Conservation (phyloP, 2,888 invertebrate genomes). For the Epirrita christyi region DNA sequence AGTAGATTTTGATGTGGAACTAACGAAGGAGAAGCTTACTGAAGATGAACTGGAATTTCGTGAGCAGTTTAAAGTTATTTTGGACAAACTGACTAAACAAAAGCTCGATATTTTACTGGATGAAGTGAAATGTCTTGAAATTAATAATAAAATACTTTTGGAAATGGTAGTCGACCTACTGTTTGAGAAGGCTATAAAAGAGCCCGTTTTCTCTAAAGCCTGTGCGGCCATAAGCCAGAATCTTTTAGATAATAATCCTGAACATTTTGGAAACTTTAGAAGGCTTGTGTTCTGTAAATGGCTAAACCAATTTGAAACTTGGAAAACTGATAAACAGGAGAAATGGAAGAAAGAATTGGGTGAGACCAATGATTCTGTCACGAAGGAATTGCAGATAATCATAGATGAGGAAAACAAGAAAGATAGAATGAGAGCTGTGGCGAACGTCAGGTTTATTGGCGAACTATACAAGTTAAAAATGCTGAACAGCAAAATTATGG, state of each 20-base stretch:
- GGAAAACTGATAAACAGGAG: too few relatives aligned
- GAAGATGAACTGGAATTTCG: conserved; percentile 87
- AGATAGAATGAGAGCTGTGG: conserved; percentile 92
- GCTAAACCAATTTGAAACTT: conserved; percentile 92
- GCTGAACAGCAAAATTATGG: conserved; percentile 94
- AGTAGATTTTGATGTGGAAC: conserved; percentile 17
- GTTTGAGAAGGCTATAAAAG: conserved; percentile 97
- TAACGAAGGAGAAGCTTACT: conserved; percentile 52
- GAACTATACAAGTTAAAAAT: conserved; percentile 96
- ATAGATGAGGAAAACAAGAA: conserved; percentile 91
- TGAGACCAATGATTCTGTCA: conserved; percentile 71
- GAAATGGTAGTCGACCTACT: conserved; percentile 94
- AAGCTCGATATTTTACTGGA: conserved; percentile 93
- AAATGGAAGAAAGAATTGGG: neutral
- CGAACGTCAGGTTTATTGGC: conserved; percentile 93
- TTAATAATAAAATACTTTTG: conserved; percentile 91
- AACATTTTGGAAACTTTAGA: conserved; percentile 87
- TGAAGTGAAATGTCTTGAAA: conserved; percentile 90
- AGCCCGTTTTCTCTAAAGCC: conserved; percentile 95
- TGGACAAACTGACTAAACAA: conserved; percentile 90
- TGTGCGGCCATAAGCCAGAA: conserved; percentile 95
- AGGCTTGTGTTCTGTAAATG: conserved; percentile 92
- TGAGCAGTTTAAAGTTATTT: conserved; percentile 92
- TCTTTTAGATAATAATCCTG: conserved; percentile 78
- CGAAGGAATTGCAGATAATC: conserved; percentile 88